Percentiles rank a stretch among this genome's conserved stretches.
These are phyloP conservation scores for Notamacropus eugenii DNA, from an alignment of 2,797 vertebrate species.

Conservation along the genomic window DNA sequence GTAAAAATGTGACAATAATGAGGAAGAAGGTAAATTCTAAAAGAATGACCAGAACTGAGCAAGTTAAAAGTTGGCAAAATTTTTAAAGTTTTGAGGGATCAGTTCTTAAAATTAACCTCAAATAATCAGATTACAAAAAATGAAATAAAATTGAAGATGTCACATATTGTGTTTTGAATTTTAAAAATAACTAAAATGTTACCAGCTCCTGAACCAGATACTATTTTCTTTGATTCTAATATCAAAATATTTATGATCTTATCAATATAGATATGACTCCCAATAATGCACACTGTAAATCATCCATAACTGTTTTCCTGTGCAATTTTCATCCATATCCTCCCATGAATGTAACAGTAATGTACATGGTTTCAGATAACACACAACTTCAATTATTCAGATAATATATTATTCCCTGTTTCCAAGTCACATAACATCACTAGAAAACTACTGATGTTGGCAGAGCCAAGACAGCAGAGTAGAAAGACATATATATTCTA, in stretches of 20 bases:
- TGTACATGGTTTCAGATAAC: neutral
- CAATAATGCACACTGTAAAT: neutral
- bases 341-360: neutral
- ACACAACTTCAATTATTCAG: neutral
- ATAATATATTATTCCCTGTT: neutral
- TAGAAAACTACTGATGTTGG: neutral
- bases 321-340: neutral
- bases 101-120: neutral
- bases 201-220: neutral
- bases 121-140: neutral
- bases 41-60: neutral
- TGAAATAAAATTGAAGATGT: neutral
- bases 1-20: neutral
- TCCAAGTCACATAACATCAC: neutral
- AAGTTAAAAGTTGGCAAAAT: neutral
- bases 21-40: neutral
- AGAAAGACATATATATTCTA: too few relatives aligned
- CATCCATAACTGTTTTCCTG: neutral
- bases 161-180: neutral
- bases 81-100: neutral
- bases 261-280: neutral
- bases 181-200: neutral
- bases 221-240: neutral
- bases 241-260: neutral
- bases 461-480: too few relatives aligned